Base-by-base conservation (phyloP, 2,797 vertebrate species). In the Antrozous pallidus region DNA sequence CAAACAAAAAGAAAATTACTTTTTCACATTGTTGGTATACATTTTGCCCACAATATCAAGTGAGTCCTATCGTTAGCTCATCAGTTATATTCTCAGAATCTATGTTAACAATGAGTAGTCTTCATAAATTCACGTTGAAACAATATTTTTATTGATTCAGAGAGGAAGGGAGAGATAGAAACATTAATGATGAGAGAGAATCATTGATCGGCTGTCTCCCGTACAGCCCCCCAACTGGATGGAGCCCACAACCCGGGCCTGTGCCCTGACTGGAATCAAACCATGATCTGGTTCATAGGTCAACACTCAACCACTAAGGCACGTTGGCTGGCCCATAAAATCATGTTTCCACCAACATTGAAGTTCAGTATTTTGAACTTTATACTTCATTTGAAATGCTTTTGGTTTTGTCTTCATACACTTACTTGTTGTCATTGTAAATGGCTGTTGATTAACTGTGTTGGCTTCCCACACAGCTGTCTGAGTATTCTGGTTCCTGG, bases 291-390 rank as follows among this genome's bases (percentile, higher is more conserved):
- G 56, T 58, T 58, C 56, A 58, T 28, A 58, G 56, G 56, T 58
- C 26, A 58, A 58, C 56, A 58, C 5, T 58, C 56, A 28, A 58
- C 24, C 56, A 28, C 56, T 13, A 28, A 58, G 56, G 11, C 56
- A 28, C 11, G 26, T 58, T 58, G 56, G 56, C 11, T 2, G 26
- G 56, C 26, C 56, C 65, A 81, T 86, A 75, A 93, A 77, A 84
- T 67, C n/a, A 80, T 10, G 65, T 71, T 93, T 67, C 75, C 33
- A 58, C 65, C 89, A 90, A 83, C 18, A 82, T 11, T 70, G 20
- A 36, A 90, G 45, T 78, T 94, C 22, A 89, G 12, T 86, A 40
- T 79, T 67, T 93, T 86, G 51, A 95, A 61, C 67, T 89, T 95
- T 47, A 45, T 86, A 49, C 13, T 90, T 94, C 47, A 49, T 83